Conservation (phyloP, 2,113 vertebrate species). For the Choloepus hoffmanni region DNA sequence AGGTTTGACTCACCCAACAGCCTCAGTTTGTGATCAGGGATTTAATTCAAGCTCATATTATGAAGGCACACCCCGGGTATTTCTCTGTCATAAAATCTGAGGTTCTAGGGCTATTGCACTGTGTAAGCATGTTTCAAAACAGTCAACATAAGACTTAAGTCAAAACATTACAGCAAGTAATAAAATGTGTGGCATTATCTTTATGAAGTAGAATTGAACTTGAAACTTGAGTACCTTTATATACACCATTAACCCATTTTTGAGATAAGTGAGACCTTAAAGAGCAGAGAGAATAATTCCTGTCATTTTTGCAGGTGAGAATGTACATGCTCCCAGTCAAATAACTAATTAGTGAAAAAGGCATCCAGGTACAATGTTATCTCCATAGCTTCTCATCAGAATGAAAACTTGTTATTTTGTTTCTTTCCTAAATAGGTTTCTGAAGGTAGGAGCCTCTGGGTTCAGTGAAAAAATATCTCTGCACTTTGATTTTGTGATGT, state of each 20-base stretch:
- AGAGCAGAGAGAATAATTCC: not conserved
- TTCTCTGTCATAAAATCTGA: not conserved
- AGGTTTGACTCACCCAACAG: not conserved
- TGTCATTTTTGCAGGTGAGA: not conserved
- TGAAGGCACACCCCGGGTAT: not conserved
- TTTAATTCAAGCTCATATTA: not conserved
- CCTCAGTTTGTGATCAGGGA: not conserved
- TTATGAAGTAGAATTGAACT: constrained; percentile 15
- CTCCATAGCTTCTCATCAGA: not conserved
- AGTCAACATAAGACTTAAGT: not conserved
- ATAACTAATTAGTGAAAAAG: not conserved
- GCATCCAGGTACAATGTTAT: not conserved
- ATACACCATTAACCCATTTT: not conserved
- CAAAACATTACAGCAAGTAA: not conserved
- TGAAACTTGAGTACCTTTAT: not conserved
- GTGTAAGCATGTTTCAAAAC: not conserved
- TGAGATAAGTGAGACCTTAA: not conserved
- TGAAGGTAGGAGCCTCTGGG: not conserved
- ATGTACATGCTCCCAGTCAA: not conserved
- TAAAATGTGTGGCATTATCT: not conserved
- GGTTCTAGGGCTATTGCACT: not conserved
- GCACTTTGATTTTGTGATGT: not conserved
- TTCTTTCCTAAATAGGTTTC: not conserved
- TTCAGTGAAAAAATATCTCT: not conserved
- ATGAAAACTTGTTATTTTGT: not conserved